Evolutionary conservation across 64 coral and sea anemone species (phyloP).

Genomic region (Montipora foliosa): DNA sequence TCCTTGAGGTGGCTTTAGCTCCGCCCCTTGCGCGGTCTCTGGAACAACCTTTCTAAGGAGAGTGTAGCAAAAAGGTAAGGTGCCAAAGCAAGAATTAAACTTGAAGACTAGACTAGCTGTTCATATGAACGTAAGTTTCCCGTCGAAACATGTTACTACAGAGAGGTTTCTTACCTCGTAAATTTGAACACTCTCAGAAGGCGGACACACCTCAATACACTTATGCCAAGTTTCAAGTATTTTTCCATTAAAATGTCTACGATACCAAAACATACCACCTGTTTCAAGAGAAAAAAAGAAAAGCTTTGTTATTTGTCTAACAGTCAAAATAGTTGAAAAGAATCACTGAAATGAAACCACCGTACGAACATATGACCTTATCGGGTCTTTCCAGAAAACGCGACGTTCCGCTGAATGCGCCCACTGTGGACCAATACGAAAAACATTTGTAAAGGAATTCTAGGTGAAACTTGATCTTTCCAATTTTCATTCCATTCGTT

Average conservation of each 20-base stretch:
- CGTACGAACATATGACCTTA: too few species aligned
- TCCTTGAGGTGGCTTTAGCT: too few species aligned
- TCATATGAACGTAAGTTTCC: too few species aligned
- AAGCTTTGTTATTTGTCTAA: not conserved
- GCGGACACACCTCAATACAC: slow-evolving; percentile 87
- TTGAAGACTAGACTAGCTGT: too few species aligned
- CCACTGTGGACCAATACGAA: not conserved
- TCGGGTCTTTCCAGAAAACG: too few species aligned
- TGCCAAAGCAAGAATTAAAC: too few species aligned
- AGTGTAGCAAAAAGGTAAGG: too few species aligned
- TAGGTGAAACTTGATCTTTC: not conserved
- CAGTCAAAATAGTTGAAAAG: not conserved
- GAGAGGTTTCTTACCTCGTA: slow-evolving; percentile 78
- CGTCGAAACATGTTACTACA: not conserved
- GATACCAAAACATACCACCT: slow-evolving; percentile 95
- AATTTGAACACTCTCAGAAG: slow-evolving; percentile 95
- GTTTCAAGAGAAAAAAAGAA: slow-evolving; percentile 19
- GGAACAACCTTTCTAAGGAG: too few species aligned
- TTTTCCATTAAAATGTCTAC: slow-evolving; percentile 78
- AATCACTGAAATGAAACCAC: too few species aligned
- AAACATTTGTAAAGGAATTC: not conserved
- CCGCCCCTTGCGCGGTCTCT: too few species aligned
- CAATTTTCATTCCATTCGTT: too few species aligned
- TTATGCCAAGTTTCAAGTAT: slow-evolving; percentile 82
- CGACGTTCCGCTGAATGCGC: too few species aligned